phyloP scores from a whole-genome alignment of 2,797 vertebrate species.

The Taeniopygia guttata region DNA sequence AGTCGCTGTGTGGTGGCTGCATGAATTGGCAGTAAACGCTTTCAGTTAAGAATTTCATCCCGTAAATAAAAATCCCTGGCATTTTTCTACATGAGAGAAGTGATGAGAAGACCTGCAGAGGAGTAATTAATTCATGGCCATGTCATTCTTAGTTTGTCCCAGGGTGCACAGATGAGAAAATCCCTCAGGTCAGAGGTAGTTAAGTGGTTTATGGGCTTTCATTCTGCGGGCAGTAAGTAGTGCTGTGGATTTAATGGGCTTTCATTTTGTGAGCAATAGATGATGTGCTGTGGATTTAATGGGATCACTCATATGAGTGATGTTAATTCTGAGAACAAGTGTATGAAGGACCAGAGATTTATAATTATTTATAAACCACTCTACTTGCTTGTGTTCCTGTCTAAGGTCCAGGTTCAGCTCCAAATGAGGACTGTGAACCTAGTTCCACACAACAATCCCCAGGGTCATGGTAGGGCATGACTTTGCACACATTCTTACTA shows the following conservation, averaged over 20 bases:
- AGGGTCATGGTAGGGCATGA: neutral
- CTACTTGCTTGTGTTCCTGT: neutral
- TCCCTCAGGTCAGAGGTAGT: neutral
- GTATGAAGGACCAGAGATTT: neutral
- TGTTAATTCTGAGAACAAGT: neutral
- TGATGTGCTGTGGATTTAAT: slow-evolving; percentile 1
- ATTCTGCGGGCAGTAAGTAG: neutral
- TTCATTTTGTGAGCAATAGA: neutral
- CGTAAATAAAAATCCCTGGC: neutral
- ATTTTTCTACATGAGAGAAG: neutral
- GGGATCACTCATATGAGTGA: neutral
- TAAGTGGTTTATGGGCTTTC: neutral
- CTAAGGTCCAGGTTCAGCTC: neutral
- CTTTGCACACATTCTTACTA: neutral
- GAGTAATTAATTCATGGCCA: neutral
- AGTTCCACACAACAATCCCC: neutral
- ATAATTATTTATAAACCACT: neutral
- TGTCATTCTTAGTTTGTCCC: neutral
- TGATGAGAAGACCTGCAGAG: neutral
- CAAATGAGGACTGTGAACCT: neutral
- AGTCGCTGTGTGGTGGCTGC: neutral
- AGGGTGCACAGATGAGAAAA: neutral
- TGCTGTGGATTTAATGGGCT: neutral
- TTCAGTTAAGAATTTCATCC: neutral
- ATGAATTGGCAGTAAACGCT: neutral